These are phyloP conservation scores for Chaetops frenatus DNA, from an alignment of 2,113 vertebrate species.

Conservation along the genomic window DNA sequence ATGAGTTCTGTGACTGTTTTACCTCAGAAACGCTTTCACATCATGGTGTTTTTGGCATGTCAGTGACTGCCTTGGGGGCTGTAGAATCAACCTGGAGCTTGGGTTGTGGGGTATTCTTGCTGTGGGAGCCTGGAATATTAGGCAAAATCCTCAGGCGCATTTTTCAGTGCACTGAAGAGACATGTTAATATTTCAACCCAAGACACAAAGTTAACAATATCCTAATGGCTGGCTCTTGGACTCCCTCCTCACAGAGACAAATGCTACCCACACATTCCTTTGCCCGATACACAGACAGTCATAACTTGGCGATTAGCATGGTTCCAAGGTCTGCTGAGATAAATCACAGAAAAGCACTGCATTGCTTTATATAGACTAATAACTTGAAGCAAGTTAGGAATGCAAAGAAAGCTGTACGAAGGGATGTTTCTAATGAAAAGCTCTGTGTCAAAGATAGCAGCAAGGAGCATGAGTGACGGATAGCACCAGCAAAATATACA, in stretches of 20 bases:
- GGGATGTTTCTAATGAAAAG: not conserved
- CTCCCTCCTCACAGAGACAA: not conserved
- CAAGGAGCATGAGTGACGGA: not conserved
- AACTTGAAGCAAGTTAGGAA: not conserved
- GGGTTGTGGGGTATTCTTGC: not conserved
- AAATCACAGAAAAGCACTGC: not conserved
- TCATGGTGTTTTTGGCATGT: not conserved
- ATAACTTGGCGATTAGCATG: not conserved
- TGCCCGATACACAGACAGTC: not conserved
- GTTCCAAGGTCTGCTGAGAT: conserved; percentile 37
- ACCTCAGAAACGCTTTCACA: not conserved
- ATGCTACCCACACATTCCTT: conserved; percentile 30
- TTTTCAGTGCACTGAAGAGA: not conserved
- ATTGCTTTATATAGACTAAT: conserved; percentile 14
- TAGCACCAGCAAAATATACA: not conserved
- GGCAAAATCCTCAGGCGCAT: not conserved
- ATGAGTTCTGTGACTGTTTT: not conserved
- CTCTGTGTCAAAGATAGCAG: not conserved
- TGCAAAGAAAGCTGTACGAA: not conserved
- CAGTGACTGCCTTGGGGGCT: not conserved
- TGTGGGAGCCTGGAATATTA: not conserved
- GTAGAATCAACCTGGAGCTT: not conserved
- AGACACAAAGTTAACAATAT: not conserved
- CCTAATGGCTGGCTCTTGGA: not conserved
- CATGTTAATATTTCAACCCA: not conserved